Evolutionary conservation across 64 coral and sea anemone species (phyloP).

Genomic region (Montipora sp.): DNA sequence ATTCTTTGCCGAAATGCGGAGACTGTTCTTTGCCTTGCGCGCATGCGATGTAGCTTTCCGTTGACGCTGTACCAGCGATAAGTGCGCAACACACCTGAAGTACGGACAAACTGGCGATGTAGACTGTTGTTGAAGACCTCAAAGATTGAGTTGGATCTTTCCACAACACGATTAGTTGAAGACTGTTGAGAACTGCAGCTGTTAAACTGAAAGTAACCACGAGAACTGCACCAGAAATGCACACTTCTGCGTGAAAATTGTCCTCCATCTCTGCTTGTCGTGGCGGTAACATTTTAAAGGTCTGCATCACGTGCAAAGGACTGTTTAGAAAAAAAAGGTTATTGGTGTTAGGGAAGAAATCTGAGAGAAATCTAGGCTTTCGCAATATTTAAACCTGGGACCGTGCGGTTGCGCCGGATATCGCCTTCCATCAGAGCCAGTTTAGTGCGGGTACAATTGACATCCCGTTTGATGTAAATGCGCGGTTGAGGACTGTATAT

Average conservation of each 20-base stretch:
- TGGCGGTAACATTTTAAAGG: neutral
- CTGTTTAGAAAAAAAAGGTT: no score
- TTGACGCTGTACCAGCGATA: conserved; percentile 15
- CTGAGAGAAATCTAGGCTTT: no score
- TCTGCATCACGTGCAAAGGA: neutral
- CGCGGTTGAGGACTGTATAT: no score
- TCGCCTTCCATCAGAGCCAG: no score
- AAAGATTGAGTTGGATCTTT: conserved; percentile 35
- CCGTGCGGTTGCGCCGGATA: no score
- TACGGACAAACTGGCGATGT: neutral
- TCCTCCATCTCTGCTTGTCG: neutral
- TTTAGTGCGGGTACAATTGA: no score
- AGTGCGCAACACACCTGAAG: neutral
- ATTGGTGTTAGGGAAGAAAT: neutral
- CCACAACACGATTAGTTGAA: conserved; percentile 6
- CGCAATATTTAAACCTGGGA: no score
- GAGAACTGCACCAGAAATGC: conserved; percentile 19
- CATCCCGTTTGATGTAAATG: no score
- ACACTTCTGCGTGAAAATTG: neutral
- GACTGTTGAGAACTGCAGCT: conserved; percentile 5
- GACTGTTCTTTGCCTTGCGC: neutral
- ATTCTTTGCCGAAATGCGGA: neutral
- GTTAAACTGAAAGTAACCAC: neutral
- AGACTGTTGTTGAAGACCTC: conserved; percentile 3
- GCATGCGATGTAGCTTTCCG: conserved; percentile 37